Evolutionary conservation across 2,888 invertebrate genomes (phyloP), one percentile per base, ranked within the genome.

Genomic region (Ypsolopha sequella): DNA sequence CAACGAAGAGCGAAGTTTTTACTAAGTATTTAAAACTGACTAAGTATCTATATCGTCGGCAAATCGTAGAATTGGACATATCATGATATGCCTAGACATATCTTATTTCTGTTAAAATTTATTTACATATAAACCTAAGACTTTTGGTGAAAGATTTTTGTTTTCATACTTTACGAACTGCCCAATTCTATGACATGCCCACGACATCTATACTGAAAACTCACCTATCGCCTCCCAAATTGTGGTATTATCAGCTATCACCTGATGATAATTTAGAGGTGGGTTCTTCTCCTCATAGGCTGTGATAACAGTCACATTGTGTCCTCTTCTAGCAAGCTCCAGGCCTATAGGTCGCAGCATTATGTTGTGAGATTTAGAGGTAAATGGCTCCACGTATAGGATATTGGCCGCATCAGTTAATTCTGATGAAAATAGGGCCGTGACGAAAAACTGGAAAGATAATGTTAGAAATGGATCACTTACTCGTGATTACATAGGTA

Each of bases 251-350:
- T 80, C 78, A 0, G 78, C 70, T 57, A 69, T 62, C 13, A 82
- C 66, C 57, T 87, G 73, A 6, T 70, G 73, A 53, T 82, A 87
- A 53, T 80, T 86, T 0, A 73, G 58, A 1, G 80, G 70, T 6
- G 73, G 70, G 10, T 73, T 64, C 0, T 64, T 60, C 48, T 80
- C 76, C 49, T 60, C 73, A 52, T 74, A 58, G 1, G 78, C 75
- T 6, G 86, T 77, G 13, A 88, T 79, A 1, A 87, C 79, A 1
- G 88, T 88, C 0, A 88, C 84, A 59, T 88, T 82, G 56, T 89
- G 88, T 0, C 88, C 88, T 50, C 82, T 72, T n/a, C 66, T 62
- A 6, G 88, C 88, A 44, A 89, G 62, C 55, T 86, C 87, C 44
- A 86, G 58, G 4, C 88, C 80, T 33, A 89, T 73, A 0, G 81